Percentiles rank a stretch among this genome's conserved stretches.
Conservation (phyloP, 2,113 vertebrate species). For the Australoheros scitulus region DNA sequence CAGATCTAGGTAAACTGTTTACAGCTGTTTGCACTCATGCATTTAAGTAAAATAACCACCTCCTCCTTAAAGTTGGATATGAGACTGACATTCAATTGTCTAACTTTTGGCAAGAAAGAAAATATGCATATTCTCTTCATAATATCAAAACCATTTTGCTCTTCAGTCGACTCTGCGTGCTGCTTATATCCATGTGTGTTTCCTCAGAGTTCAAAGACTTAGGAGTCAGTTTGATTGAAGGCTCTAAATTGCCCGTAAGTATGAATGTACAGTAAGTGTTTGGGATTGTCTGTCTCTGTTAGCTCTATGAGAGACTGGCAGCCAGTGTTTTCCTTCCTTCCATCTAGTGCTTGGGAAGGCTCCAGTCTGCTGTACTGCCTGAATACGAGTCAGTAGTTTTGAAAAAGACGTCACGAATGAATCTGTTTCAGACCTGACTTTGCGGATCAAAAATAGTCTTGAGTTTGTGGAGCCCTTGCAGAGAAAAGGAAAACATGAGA, state of each 20-base stretch:
- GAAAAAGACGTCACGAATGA: neutral
- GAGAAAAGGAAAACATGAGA: neutral
- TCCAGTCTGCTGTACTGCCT: constrained; percentile 18
- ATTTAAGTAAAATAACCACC: neutral
- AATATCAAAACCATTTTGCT: neutral
- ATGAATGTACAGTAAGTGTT: constrained; percentile 14
- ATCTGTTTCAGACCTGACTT: constrained; percentile 8
- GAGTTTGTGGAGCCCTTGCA: neutral
- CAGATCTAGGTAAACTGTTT: neutral
- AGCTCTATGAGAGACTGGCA: neutral
- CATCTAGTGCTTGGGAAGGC: constrained; percentile 26
- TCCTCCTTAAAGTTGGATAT: neutral
- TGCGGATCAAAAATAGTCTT: constrained; percentile 3
- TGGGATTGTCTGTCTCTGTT: constrained; percentile 2
- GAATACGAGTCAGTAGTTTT: neutral
- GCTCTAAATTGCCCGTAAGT: constrained; percentile 26
- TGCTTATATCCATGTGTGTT: neutral
- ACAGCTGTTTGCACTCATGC: neutral
- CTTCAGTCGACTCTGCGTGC: neutral
- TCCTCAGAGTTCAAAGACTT: constrained; percentile 3
- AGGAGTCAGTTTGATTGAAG: constrained; percentile 28
- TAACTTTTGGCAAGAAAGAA: neutral
- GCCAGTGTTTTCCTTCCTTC: constrained; percentile 11
- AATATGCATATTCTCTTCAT: neutral
- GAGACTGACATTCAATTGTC: neutral